phyloP scores from a whole-genome alignment of 2,113 vertebrate species.

The Ceuthmochares aereus region DNA sequence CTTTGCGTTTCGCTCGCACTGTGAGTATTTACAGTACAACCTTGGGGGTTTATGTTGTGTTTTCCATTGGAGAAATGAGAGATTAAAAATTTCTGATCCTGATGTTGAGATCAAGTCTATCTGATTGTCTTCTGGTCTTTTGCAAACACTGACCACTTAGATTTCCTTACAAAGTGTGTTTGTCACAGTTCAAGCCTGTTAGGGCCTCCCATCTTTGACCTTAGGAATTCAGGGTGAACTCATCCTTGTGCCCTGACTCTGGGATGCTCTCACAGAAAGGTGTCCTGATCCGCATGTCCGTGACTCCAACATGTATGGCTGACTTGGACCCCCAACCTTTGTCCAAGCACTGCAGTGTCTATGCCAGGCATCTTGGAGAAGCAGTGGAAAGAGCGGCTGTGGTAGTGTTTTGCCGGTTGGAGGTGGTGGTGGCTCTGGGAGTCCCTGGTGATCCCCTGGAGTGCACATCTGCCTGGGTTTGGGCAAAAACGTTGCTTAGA shows the following conservation, averaged over 20 bases:
- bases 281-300: accelerated
- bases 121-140: background rate
- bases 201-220: background rate
- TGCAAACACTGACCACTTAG: background rate
- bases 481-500: background rate
- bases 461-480: background rate
- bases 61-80: background rate
- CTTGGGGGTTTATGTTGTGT: background rate
- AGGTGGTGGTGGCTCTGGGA: background rate
- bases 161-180: background rate
- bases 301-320: accelerated
- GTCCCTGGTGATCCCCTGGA: background rate
- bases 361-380: background rate
- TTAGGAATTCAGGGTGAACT: background rate
- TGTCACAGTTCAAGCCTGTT: background rate
- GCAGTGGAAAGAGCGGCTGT: background rate
- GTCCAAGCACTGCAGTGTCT: background rate
- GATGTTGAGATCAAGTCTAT: background rate
- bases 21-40: slow-evolving; percentile 76
- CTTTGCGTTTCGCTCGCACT: slow-evolving; percentile 94
- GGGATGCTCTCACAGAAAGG: background rate
- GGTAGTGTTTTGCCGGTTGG: background rate
- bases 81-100: background rate
- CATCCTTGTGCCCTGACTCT: background rate
- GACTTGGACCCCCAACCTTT: background rate